Conservation (phyloP, 2,113 vertebrate species). For the Eulemur rufifrons region DNA sequence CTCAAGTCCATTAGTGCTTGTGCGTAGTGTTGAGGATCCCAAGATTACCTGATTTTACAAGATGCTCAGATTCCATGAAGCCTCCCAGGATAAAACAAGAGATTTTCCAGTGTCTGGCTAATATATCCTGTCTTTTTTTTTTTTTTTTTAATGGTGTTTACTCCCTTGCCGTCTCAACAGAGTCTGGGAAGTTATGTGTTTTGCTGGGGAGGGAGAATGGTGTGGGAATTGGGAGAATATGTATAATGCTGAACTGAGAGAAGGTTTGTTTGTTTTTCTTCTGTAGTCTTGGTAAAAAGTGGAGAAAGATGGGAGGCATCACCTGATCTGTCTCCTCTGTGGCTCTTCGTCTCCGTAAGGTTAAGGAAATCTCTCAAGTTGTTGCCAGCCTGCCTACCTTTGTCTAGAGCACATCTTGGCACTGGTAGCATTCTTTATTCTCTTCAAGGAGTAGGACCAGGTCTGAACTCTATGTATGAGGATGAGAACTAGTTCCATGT, state of each 20-base stretch:
- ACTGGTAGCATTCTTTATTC: neutral
- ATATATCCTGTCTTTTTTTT: neutral
- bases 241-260: neutral
- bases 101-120: neutral
- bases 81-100: neutral
- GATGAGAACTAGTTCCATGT: neutral
- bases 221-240: neutral
- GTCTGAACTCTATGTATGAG: neutral
- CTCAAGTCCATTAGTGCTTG: neutral
- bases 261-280: neutral
- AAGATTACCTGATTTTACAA: neutral
- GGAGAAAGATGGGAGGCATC: neutral
- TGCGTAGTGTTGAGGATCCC: neutral
- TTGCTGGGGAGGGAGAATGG: no score
- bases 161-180: neutral
- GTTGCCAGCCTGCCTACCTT: neutral
- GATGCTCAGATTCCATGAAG: neutral
- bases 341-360: neutral
- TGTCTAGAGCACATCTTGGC: neutral
- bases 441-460: neutral
- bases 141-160: neutral
- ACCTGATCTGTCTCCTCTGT: neutral
- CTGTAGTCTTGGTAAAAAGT: neutral
- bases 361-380: neutral
- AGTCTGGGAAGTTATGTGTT: neutral